Evolutionary conservation across 2,888 invertebrate genomes (phyloP).

Genomic region (Tanypteryx hageni): DNA sequence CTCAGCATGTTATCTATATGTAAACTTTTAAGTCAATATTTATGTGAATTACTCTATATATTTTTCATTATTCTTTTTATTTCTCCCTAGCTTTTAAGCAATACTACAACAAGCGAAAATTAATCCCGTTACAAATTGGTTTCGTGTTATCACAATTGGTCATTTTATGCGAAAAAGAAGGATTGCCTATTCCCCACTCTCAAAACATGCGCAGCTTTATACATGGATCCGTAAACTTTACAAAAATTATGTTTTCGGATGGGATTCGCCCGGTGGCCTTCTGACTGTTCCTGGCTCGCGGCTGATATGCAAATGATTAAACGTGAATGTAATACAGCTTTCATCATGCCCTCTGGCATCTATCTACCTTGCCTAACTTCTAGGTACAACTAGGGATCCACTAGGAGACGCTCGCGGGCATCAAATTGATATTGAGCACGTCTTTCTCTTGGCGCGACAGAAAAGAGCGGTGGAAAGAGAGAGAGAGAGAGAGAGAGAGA

Average conservation of each 20-base stretch:
- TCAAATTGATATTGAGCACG: too few species aligned
- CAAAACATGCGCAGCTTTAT: background rate
- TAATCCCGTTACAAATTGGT: too few species aligned
- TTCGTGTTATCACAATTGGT: too few species aligned
- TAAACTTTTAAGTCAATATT: too few species aligned
- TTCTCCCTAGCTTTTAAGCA: too few species aligned
- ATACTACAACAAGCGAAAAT: too few species aligned
- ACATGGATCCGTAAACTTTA: background rate
- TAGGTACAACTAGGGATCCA: background rate
- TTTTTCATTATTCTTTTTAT: too few species aligned
- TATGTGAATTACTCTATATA: too few species aligned
- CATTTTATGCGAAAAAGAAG: too few species aligned
- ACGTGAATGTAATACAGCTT: background rate
- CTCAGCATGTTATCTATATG: too few species aligned
- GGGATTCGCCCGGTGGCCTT: background rate
- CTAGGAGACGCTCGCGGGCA: background rate
- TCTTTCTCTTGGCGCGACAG: too few species aligned
- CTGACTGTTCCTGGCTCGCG: background rate
- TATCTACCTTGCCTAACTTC: background rate
- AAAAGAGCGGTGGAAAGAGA: background rate
- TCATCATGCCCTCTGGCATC: background rate
- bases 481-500: background rate
- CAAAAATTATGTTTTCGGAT: background rate
- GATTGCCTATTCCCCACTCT: background rate
- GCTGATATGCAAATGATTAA: slow-evolving; percentile 19